Percentiles rank a stretch among this genome's conserved stretches.
phyloP scores from a whole-genome alignment of 2,113 vertebrate genomes.

The Aramus guarauna region DNA sequence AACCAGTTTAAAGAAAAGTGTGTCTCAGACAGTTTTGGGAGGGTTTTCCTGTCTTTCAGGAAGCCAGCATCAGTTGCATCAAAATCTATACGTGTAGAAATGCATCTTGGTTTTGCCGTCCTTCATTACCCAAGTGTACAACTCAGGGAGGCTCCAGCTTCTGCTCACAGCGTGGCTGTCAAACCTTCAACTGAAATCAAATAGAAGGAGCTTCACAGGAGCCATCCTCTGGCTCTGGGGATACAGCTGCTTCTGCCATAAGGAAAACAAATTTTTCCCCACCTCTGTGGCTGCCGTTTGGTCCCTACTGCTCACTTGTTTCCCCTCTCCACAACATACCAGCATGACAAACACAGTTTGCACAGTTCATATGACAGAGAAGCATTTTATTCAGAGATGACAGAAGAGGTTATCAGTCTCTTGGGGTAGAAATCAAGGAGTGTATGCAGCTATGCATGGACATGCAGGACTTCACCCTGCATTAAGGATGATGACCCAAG shows the following conservation, averaged over 20 bases:
- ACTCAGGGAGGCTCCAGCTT: not conserved
- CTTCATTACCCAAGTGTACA: too few relatives aligned
- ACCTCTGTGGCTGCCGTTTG: not conserved
- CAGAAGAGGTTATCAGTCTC: not conserved
- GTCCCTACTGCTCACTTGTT: not conserved
- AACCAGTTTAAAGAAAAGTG: not conserved
- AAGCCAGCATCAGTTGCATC: too few relatives aligned
- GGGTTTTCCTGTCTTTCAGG: not conserved
- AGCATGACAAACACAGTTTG: not conserved
- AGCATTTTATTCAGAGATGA: not conserved
- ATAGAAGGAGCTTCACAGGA: not conserved
- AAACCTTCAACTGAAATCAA: not conserved
- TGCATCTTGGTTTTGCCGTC: not conserved
- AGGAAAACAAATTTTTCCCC: not conserved
- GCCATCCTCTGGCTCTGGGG: not conserved
- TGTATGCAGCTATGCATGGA: accelerated
- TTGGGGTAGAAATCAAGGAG: not conserved
- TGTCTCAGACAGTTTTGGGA: too few relatives aligned
- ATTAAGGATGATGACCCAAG: not conserved
- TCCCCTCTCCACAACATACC: not conserved
- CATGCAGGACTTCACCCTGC: not conserved
- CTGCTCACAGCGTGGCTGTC: accelerated
- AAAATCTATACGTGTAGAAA: not conserved
- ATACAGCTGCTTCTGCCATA: not conserved
- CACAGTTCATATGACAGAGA: not conserved